A percentile compares a stretch with the other conserved stretches of the same genome.
Conservation (phyloP, 2,888 invertebrate genomes). For the Glyphotaelius pellucidus region DNA sequence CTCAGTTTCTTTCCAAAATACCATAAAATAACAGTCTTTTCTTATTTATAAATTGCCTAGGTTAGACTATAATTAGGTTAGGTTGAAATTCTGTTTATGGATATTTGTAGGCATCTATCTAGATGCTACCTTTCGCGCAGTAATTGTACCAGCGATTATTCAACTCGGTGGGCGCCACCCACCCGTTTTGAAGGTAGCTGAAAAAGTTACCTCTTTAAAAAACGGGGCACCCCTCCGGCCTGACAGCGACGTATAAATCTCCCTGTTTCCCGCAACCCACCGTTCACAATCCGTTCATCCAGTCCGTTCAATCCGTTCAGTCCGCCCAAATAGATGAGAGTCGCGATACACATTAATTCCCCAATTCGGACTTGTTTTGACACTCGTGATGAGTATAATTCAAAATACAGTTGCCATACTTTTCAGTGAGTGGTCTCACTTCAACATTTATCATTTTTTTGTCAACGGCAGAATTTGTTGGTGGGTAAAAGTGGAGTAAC, state of each 20-base stretch:
- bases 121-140: background rate
- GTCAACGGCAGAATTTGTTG: background rate
- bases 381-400: background rate
- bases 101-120: background rate
- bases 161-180: background rate
- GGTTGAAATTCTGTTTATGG: too few species aligned
- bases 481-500: too few species aligned
- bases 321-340: background rate
- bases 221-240: conserved; percentile 22
- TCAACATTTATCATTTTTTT: background rate
- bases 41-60: too few species aligned
- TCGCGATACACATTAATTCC: background rate
- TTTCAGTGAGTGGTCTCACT: background rate
- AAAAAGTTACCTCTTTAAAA: conserved; percentile 19
- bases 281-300: background rate
- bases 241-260: conserved; percentile 44
- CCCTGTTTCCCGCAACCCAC: background rate
- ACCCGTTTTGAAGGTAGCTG: background rate
- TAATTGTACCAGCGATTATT: background rate
- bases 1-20: too few species aligned
- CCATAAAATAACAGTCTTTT: too few species aligned
- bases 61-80: too few species aligned
- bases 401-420: background rate
- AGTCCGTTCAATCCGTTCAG: background rate
- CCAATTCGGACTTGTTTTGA: background rate